phyloP scores from a whole-genome alignment of 2,888 invertebrate genomes.

The Parapristionchus giblindavisi region DNA sequence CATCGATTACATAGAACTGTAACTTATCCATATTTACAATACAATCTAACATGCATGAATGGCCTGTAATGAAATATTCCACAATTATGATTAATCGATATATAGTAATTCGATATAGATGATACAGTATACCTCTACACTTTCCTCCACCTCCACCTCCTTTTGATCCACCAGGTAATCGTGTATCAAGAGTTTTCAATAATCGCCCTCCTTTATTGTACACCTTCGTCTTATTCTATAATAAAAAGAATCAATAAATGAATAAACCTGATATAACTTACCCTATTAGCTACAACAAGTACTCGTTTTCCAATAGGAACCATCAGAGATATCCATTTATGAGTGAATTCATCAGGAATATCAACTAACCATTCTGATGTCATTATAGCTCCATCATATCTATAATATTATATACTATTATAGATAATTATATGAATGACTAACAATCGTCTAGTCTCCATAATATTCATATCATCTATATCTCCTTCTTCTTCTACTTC shows the following conservation, averaged over 20 bases:
- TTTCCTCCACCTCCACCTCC: constrained; percentile 17
- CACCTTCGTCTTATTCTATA: constrained; percentile 77
- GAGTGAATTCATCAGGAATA: constrained; percentile 77
- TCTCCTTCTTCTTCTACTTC: constrained; percentile 39
- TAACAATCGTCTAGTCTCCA: constrained; percentile 23
- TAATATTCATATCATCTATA: neutral
- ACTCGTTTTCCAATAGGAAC: constrained; percentile 86
- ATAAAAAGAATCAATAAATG: neutral
- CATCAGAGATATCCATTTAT: constrained; percentile 74
- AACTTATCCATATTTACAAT: constrained; percentile 23
- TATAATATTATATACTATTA: constrained; percentile 8
- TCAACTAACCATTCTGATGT: constrained; percentile 92
- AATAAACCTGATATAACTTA: constrained; percentile 52
- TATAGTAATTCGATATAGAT: neutral
- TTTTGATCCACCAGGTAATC: constrained; percentile 79
- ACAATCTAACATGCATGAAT: constrained; percentile 34
- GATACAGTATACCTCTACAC: neutral
- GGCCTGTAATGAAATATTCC: constrained; percentile 8
- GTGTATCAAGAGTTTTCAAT: constrained; percentile 76
- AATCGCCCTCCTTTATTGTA: constrained; percentile 56
- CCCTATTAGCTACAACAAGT: constrained; percentile 82
- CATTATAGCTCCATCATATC: constrained; percentile 76
- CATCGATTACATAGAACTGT: constrained; percentile 26
- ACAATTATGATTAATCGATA: neutral
- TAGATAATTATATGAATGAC: no score